Percentiles rank a stretch among this genome's conserved stretches.
phyloP scores from a whole-genome alignment of 1,140 invertebrate genomes.

The Drosophila arizonae region DNA sequence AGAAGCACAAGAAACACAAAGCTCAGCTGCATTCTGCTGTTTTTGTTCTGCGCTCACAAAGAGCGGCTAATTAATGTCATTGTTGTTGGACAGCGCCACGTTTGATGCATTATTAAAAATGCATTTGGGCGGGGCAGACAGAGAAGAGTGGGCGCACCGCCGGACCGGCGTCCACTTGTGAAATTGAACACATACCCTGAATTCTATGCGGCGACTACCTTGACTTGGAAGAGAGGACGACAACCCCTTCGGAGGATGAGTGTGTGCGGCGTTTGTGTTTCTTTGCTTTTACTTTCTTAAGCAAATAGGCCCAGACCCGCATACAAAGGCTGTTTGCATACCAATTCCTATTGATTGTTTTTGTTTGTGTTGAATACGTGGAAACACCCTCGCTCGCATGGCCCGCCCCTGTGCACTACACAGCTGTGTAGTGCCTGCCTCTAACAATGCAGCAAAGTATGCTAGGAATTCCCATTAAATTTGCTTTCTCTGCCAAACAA shows the following conservation, averaged over 20 bases:
- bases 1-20: slow-evolving; percentile 19
- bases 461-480: slow-evolving; percentile 60
- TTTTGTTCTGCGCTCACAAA: slow-evolving; percentile 69
- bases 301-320: slow-evolving; percentile 57
- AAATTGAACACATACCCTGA: slow-evolving; percentile 19
- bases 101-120: slow-evolving; percentile 72
- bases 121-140: slow-evolving; percentile 43
- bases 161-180: slow-evolving; percentile 22
- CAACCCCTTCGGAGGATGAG: slow-evolving; percentile 12
- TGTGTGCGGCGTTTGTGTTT: slow-evolving; percentile 39
- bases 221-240: neutral
- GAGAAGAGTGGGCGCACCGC: neutral
- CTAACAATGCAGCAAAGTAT: slow-evolving; percentile 59
- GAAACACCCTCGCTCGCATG: neutral
- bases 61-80: slow-evolving; percentile 77
- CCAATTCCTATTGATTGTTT: slow-evolving; percentile 77
- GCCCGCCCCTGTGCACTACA: too few relatives aligned
- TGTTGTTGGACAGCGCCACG: slow-evolving; percentile 67
- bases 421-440: neutral
- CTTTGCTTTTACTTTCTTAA: slow-evolving; percentile 67
- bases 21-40: slow-evolving; percentile 58
- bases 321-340: slow-evolving; percentile 71
- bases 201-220: slow-evolving; percentile 2
- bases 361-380: slow-evolving; percentile 60
- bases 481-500: slow-evolving; percentile 45